Conservation (phyloP, 2,113 vertebrate genomes). For the Corvus cornix region DNA sequence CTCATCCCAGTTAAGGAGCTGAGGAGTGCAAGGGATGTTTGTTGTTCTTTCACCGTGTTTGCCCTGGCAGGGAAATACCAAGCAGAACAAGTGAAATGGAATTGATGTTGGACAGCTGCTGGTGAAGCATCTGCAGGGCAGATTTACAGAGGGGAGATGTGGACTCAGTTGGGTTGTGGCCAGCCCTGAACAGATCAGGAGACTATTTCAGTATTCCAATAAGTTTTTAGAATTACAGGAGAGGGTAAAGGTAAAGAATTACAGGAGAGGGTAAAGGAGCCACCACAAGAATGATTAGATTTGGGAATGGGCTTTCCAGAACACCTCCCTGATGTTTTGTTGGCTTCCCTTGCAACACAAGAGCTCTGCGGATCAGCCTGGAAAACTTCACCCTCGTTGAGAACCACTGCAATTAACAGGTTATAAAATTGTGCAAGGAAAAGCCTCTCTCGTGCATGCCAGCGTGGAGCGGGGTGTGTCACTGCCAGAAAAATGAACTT, state of each 20-base stretch:
- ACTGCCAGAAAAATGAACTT: background rate
- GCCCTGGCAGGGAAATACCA: background rate
- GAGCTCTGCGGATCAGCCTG: background rate
- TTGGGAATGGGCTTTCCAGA: background rate
- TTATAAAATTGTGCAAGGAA: background rate
- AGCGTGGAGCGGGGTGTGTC: background rate
- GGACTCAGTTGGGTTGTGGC: background rate
- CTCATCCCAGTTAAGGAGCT: background rate
- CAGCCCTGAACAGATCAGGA: background rate
- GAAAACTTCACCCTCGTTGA: background rate
- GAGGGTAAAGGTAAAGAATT: background rate
- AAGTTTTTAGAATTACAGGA: background rate
- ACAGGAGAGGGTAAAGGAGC: background rate
- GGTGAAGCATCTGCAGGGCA: background rate
- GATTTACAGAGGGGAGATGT: background rate
- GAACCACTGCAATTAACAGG: background rate
- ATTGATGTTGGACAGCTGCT: background rate
- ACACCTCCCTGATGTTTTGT: background rate
- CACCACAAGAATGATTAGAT: background rate
- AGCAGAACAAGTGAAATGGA: background rate
- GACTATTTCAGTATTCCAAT: background rate
- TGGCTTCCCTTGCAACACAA: background rate
- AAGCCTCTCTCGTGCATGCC: fast-evolving
- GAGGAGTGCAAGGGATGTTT: background rate
- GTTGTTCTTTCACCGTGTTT: fast-evolving